Percentiles rank a stretch among this genome's conserved stretches.
phyloP scores from a whole-genome alignment of 2,888 invertebrate genomes.

The Digitonthophagus gazella region DNA sequence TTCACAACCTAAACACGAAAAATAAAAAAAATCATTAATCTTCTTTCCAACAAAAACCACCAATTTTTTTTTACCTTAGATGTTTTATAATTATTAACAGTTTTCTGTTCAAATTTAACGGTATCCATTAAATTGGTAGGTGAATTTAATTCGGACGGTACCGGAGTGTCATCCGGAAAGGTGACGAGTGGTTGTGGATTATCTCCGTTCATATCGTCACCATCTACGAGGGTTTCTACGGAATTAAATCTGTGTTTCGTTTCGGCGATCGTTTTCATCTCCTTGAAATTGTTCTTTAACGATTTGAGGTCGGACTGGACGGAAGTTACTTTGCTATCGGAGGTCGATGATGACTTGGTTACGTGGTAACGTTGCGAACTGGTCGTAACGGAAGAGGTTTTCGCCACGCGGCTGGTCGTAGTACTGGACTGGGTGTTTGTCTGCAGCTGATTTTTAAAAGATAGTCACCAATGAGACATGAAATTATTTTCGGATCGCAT shows the following conservation, averaged over 20 bases:
- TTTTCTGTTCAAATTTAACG: conserved; percentile 80
- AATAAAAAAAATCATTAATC: background rate
- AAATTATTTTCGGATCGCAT: conserved; percentile 31
- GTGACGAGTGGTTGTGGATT: conserved; percentile 69
- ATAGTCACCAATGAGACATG: conserved; percentile 33
- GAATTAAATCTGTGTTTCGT: conserved; percentile 28
- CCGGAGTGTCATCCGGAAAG: conserved; percentile 78
- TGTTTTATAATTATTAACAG: conserved; percentile 73
- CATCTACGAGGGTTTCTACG: conserved; percentile 76
- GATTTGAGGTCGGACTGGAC: conserved; percentile 78
- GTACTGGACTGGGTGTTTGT: conserved; percentile 61
- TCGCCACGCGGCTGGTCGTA: conserved; percentile 53
- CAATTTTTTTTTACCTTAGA: conserved; percentile 60
- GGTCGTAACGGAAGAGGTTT: conserved; percentile 42
- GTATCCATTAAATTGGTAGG: conserved; percentile 55
- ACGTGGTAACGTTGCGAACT: conserved; percentile 55
- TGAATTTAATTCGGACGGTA: conserved; percentile 54
- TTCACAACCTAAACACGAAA: conserved; percentile 61
- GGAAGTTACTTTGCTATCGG: conserved; percentile 74
- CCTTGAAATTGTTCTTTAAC: conserved; percentile 80
- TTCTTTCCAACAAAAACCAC: background rate
- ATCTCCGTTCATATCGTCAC: conserved; percentile 55
- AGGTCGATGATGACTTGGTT: conserved; percentile 49
- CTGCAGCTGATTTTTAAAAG: conserved; percentile 44
- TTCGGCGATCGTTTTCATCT: conserved; percentile 71